Base-by-base conservation (phyloP, 2,888 invertebrate genomes). In the Epinotia bilunana region DNA sequence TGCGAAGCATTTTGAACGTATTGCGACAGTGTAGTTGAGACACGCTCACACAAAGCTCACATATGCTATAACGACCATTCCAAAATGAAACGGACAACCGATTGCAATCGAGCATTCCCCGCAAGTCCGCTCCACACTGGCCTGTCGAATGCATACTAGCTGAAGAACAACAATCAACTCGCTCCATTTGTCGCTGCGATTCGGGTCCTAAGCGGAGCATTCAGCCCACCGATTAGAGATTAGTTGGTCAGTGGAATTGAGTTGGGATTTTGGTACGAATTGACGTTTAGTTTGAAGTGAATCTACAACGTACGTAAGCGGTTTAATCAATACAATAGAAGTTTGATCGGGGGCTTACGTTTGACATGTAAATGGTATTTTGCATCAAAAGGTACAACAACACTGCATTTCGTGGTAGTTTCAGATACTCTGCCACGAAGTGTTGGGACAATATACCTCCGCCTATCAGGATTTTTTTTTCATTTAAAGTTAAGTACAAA, bases 81-180 rank as follows among this genome's bases (percentile, higher is more conserved):
- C 58, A 20, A 68, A 68, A 55, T 39, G 5, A n/a, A n/a, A n/a
- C 53, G 55, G 55, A 39, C 57, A 13, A 55, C 18, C 39, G 57
- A 67, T 67, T 39, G 79, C 81, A 82, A 77, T 72, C 78, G 53
- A 60, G 16, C 70, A 73, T 74, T 69, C 72, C 85, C 53, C 53
- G 83, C 87, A 86, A 81, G 79, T 79, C 81, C 78, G 80, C 77
- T 79, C 80, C 77, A 80, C 80, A 81, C 79, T 78, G 80, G 79
- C 74, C 82, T 84, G 84, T 85, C 86, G 81, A 81, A 83, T 82
- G 81, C 86, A 86, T 81, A 79, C 83, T 61, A 60, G 68, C 78
- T 57, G 68, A 82, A 83, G 86, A 85, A 83, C 82, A 83, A 82
- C 77, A 82, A 83, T 80, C 80, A 81, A 79, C 53, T 77, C 77